Evolutionary conservation across 2,888 invertebrate species (phyloP), one percentile per base, ranked within the genome.

Genomic region (Platynereis dumerilii): DNA sequence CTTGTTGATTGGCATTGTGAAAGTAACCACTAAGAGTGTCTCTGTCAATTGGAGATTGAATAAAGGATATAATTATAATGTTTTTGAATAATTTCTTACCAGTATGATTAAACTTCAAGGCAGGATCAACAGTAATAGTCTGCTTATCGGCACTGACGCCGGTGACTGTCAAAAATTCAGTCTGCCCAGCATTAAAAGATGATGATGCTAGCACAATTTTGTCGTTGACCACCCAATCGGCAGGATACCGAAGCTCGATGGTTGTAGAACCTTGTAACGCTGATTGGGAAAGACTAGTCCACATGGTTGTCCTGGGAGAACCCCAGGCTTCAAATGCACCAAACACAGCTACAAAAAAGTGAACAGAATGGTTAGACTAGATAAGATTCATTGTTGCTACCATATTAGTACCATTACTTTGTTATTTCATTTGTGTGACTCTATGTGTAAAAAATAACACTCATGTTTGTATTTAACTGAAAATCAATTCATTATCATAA

Each of bases 101-200:
- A 10, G 74, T 67, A 68, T 80, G 80, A 26, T 64, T 67, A 67
- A 76, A 72, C 29, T 61, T 52, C 12, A 79, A 63, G 15, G 76
- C 67, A 12, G 48, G 58, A 64, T 75, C 75, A 17, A 80, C 69
- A 0, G 73, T 75, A 10, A 78, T 34, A 3, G 73, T 75, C 27
- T 42, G 7, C 22, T 60, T 42, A 29, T 68, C 65, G 10, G 66
- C 65, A 44, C 70, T 69, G 0, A 73, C 69, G 5, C 69, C 24
- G 1, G 56, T 55, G 17, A 74, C 70, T 15, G 52, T 68, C 22
- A 60, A 42, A 10, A 57, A 54, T 60, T 73, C 73, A 1, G 69
- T 68, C 27, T 74, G 66, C 26, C 44, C 27, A 26, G 71, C 57
- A 39, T 52, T 56, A 54, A 58, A 70, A 0, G 64, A 56, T 27